Evolutionary conservation across 37 sponge, comb jelly and placozoan species (phyloP).

Genomic region (Aplysina aerophoba): DNA sequence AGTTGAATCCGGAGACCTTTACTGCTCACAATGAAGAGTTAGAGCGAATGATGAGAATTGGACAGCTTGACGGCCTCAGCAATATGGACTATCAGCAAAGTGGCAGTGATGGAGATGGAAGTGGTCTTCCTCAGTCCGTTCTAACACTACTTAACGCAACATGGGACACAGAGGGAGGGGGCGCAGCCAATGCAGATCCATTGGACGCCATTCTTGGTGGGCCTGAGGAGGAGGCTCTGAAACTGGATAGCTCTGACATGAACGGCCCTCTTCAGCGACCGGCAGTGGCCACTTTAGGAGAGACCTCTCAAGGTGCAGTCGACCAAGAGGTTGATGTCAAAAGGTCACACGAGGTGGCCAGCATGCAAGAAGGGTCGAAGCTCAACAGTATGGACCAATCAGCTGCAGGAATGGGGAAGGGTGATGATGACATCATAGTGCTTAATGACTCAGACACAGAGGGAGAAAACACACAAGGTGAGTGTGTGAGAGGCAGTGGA

Average conservation of each 20-base stretch:
- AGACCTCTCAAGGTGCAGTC: not conserved
- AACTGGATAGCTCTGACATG: too few species aligned
- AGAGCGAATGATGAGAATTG: constrained; percentile 66
- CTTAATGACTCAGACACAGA: constrained; percentile 45
- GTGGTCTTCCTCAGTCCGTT: not conserved
- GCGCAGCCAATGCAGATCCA: not conserved
- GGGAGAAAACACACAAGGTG: not conserved
- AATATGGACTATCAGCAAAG: not conserved
- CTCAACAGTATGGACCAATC: not conserved
- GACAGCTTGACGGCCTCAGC: constrained; percentile 36
- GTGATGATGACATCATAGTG: constrained; percentile 1
- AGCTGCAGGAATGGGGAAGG: not conserved
- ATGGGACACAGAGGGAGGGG: not conserved
- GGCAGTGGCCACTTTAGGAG: not conserved
- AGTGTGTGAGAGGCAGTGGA: constrained; percentile 15
- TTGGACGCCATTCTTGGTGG: not conserved
- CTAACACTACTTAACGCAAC: constrained; percentile 11
- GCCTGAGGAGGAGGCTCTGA: not conserved
- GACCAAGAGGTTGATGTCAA: not conserved
- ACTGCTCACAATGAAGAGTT: constrained; percentile 75
- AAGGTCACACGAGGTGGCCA: not conserved
- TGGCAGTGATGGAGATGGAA: not conserved
- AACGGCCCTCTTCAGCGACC: not conserved
- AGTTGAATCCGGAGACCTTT: constrained; percentile 73
- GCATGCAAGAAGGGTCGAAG: not conserved